These are phyloP conservation scores for Malurus elegans DNA, from an alignment of 2,113 vertebrate genomes.

Conservation along the genomic window DNA sequence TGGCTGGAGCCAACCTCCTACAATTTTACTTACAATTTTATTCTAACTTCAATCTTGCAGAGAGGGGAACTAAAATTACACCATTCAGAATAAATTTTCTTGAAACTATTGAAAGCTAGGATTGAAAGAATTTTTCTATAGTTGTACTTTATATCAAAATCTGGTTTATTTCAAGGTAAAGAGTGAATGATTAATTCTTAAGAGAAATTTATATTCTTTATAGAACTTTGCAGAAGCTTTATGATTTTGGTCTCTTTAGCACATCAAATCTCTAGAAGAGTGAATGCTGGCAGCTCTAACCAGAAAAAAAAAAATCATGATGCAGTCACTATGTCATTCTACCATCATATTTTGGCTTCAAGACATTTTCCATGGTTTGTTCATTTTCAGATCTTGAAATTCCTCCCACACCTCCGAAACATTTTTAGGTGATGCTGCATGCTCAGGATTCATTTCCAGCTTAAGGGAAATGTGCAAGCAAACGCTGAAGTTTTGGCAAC, in stretches of 20 bases:
- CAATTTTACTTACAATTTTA: neutral
- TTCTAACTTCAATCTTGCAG: neutral
- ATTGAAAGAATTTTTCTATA: neutral
- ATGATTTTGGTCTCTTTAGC: neutral
- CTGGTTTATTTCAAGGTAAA: neutral
- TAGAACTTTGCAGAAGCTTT: neutral
- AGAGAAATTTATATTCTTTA: neutral
- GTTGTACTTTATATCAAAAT: neutral
- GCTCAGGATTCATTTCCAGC: neutral
- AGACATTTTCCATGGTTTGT: neutral
- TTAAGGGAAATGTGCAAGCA: constrained; percentile 42
- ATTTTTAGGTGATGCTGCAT: constrained; percentile 33
- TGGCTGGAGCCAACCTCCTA: neutral
- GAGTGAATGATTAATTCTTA: neutral
- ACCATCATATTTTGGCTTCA: constrained; percentile 4
- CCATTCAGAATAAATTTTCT: neutral
- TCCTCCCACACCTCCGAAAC: constrained; percentile 43
- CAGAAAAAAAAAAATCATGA: neutral
- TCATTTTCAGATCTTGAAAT: constrained; percentile 47
- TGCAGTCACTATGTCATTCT: constrained; percentile 36
- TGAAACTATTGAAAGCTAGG: neutral
- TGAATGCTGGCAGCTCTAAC: neutral
- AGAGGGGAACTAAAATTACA: neutral
- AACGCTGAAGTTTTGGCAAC: constrained; percentile 37
- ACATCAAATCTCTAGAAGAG: neutral